Evolutionary conservation across 2,797 vertebrate genomes (phyloP).

Genomic region (Siniperca scherzeri): DNA sequence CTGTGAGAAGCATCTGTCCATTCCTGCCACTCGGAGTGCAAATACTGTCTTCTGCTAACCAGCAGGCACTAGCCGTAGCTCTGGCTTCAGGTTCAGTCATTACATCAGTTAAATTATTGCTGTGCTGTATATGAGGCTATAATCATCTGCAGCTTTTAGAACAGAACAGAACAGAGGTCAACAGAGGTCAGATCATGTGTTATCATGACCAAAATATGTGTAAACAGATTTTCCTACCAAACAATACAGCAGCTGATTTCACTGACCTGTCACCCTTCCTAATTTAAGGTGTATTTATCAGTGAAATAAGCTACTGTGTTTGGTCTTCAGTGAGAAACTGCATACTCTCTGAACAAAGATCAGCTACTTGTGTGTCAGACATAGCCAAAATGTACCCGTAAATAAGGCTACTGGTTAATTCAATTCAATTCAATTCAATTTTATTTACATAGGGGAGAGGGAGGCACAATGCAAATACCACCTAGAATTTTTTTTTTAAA

Average conservation of each 20-base stretch:
- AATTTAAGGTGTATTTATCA: slow-evolving; percentile 12
- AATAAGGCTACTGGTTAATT: background rate
- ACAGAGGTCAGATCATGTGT: background rate
- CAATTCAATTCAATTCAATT: no score
- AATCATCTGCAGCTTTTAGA: background rate
- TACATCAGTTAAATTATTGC: background rate
- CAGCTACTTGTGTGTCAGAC: background rate
- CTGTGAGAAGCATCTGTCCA: slow-evolving; percentile 84
- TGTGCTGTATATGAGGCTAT: background rate
- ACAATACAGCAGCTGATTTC: background rate
- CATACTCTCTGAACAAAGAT: slow-evolving; percentile 6
- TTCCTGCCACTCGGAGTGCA: slow-evolving; percentile 87
- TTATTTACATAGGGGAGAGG: no score
- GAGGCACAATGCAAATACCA: no score
- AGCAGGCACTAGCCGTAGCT: slow-evolving; percentile 87
- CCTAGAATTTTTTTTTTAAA: no score
- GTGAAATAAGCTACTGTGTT: slow-evolving; percentile 4
- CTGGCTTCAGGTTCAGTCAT: slow-evolving; percentile 88
- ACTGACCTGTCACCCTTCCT: background rate
- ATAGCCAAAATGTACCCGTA: background rate
- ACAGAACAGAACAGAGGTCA: background rate
- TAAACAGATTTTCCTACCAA: background rate
- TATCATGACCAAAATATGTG: background rate
- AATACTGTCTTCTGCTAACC: slow-evolving; percentile 89
- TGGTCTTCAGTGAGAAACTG: background rate